Evolutionary conservation across 2,888 invertebrate genomes (phyloP).

Genomic region (Apotomis turbidana): DNA sequence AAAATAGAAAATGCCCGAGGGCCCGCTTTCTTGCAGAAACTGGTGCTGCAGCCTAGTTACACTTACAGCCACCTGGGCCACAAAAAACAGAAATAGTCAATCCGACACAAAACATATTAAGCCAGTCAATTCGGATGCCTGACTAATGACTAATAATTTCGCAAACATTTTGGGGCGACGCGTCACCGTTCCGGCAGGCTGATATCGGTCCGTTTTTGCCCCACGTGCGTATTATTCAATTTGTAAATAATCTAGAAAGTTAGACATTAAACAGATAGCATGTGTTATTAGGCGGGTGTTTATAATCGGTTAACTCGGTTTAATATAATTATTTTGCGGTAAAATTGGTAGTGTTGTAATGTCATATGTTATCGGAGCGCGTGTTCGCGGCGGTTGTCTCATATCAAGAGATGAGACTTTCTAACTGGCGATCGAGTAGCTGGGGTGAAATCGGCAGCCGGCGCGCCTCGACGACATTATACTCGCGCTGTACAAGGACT

Average conservation of each 20-base stretch:
- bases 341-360: constrained; percentile 30
- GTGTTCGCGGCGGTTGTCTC: constrained; percentile 53
- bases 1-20: constrained; percentile 79
- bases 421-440: constrained; percentile 71
- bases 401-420: constrained; percentile 73
- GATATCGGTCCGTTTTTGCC: neutral
- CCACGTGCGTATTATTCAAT: constrained; percentile 37
- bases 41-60: constrained; percentile 62
- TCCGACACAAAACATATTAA: constrained; percentile 44
- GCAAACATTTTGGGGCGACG: constrained; percentile 31
- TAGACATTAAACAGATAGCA: constrained; percentile 10
- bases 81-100: constrained; percentile 55
- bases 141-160: constrained; percentile 45
- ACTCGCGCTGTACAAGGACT: constrained; percentile 40
- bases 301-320: constrained; percentile 28
- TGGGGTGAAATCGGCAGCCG: constrained; percentile 70
- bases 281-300: constrained; percentile 16
- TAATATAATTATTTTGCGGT: constrained; percentile 29
- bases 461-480: constrained; percentile 38
- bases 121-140: constrained; percentile 39
- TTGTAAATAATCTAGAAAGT: constrained; percentile 37
- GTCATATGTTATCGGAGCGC: constrained; percentile 29
- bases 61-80: constrained; percentile 62
- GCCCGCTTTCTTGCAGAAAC: constrained; percentile 73
- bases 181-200: constrained; percentile 11